phyloP scores from a whole-genome alignment of 2,888 invertebrate species.

The Ichneumon xanthorius region DNA sequence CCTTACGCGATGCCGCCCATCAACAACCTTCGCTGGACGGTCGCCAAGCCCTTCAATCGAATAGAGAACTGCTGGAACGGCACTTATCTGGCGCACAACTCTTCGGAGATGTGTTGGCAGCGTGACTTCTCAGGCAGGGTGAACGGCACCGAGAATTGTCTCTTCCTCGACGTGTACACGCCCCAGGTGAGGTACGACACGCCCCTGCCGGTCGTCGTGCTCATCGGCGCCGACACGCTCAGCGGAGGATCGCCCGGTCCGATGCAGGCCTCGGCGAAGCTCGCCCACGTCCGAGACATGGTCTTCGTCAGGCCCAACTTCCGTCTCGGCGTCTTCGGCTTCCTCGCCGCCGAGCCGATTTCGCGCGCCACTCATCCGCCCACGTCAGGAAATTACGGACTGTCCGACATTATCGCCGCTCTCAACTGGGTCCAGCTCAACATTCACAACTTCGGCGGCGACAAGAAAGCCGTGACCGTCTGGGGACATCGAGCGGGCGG shows the following conservation, averaged over 20 bases:
- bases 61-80: constrained; percentile 93
- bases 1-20: constrained; percentile 92
- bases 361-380: constrained; percentile 90
- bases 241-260: constrained; percentile 91
- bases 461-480: constrained; percentile 91
- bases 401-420: constrained; percentile 92
- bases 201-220: constrained; percentile 93
- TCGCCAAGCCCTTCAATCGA: constrained; percentile 89
- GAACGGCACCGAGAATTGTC: constrained; percentile 92
- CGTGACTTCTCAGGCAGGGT: constrained; percentile 88
- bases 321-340: constrained; percentile 88
- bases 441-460: constrained; percentile 94
- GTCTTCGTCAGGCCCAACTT: constrained; percentile 96
- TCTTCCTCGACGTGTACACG: constrained; percentile 93
- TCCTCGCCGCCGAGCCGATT: constrained; percentile 90
- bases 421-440: constrained; percentile 93
- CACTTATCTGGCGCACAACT: constrained; percentile 89
- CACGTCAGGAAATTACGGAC: constrained; percentile 94
- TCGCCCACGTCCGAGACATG: constrained; percentile 92
- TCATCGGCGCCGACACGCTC: constrained; percentile 93
- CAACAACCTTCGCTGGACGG: constrained; percentile 89
- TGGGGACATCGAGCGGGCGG: constrained; percentile 95
- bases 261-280: constrained; percentile 90
- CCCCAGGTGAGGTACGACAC: constrained; percentile 92
- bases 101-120: constrained; percentile 90